phyloP scores from a whole-genome alignment of 2,797 vertebrate genomes.

The Zalophus californianus region DNA sequence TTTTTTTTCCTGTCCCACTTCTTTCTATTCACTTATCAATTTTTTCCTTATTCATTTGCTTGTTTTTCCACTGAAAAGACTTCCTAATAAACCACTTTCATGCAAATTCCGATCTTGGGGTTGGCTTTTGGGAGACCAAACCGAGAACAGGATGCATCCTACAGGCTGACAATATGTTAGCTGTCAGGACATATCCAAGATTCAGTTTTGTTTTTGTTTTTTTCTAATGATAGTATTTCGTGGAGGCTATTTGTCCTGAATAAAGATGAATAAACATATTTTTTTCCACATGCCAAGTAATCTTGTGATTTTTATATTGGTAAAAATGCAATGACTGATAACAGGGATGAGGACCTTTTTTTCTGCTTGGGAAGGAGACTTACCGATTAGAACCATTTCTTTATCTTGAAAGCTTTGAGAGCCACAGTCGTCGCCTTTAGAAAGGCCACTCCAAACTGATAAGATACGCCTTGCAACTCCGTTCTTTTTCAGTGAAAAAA shows the following conservation, averaged over 20 bases:
- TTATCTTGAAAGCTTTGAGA: slow-evolving; percentile 55
- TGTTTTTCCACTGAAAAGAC: background rate
- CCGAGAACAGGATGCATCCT: background rate
- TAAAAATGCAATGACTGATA: background rate
- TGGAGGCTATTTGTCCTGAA: background rate
- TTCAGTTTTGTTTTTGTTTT: background rate
- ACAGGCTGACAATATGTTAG: background rate
- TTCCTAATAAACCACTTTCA: slow-evolving; percentile 1
- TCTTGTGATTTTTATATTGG: background rate
- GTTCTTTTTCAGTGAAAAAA: slow-evolving; percentile 19
- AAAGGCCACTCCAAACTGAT: background rate
- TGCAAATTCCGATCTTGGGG: background rate
- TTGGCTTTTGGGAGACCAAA: slow-evolving; percentile 43
- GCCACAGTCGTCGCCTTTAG: background rate
- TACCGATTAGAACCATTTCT: background rate
- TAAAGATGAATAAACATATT: background rate
- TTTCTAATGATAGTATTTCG: background rate
- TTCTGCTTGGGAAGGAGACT: slow-evolving; percentile 6
- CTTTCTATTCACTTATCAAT: background rate
- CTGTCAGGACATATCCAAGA: background rate
- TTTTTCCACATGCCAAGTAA: background rate
- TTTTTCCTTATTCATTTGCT: background rate
- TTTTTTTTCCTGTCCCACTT: background rate
- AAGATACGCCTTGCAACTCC: background rate
- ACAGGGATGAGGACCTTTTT: background rate